phyloP scores from a whole-genome alignment of 2,113 vertebrate genomes.

The Mystacornis crossleyi region DNA sequence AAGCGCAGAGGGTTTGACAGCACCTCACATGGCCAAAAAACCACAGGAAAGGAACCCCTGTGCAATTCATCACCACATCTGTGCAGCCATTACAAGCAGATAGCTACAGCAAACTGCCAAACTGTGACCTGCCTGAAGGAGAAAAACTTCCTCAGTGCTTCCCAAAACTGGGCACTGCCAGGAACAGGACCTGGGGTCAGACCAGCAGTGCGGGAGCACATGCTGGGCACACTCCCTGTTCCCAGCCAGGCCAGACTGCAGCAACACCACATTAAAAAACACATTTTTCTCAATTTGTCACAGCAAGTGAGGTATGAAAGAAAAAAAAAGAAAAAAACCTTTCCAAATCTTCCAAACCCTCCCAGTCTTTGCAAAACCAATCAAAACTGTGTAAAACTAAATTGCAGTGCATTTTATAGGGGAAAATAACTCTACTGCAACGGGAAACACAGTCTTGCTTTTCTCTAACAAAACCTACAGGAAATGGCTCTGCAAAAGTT shows the following conservation, averaged over 20 bases:
- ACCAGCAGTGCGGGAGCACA: rapidly evolving
- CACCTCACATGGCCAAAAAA: not conserved
- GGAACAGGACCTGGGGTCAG: not conserved
- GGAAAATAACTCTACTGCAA: conserved; percentile 3
- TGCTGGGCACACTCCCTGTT: rapidly evolving
- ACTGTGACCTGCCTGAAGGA: not conserved
- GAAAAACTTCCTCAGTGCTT: not conserved
- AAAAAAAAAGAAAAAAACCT: not conserved
- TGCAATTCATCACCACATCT: not conserved
- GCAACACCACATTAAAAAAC: not conserved
- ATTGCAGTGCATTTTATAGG: not conserved
- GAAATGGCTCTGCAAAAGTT: conserved; percentile 53
- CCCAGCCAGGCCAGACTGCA: not conserved
- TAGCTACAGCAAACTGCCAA: not conserved
- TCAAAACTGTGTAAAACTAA: conserved; percentile 4
- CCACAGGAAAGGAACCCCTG: not conserved
- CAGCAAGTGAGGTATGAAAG: not conserved
- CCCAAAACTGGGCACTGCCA: not conserved
- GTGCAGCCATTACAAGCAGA: not conserved
- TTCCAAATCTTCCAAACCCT: not conserved
- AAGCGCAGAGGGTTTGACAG: not conserved
- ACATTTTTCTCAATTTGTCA: conserved; percentile 35
- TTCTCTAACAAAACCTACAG: conserved; percentile 37
- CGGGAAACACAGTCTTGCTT: conserved; percentile 21
- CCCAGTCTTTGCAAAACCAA: not conserved